phyloP scores from a whole-genome alignment of 2,888 invertebrate genomes.

The Chaetoderma sp. region DNA sequence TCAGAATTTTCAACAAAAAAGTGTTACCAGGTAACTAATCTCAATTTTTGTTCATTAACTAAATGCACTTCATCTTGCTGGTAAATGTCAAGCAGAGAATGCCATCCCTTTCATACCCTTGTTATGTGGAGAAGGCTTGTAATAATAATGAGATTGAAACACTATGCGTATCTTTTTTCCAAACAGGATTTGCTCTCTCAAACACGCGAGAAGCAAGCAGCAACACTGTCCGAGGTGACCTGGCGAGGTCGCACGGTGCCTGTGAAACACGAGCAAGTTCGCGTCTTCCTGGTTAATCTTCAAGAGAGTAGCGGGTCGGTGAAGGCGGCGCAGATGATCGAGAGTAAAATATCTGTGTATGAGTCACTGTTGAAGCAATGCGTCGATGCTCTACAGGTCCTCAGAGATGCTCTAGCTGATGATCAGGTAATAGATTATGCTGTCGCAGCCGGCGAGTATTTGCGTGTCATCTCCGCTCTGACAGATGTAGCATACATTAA shows the following conservation, averaged over 20 bases:
- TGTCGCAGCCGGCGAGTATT: background rate
- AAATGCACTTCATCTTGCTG: too few species aligned
- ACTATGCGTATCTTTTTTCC: too few species aligned
- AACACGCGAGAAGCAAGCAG: conserved; percentile 83
- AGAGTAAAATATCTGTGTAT: conserved; percentile 83
- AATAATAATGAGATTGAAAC: too few species aligned
- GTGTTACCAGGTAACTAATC: too few species aligned
- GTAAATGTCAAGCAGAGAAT: too few species aligned
- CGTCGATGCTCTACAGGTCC: conserved; percentile 90
- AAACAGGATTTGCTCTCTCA: conserved; percentile 86
- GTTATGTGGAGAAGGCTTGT: too few species aligned
- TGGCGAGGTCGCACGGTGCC: conserved; percentile 90
- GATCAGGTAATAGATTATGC: conserved; percentile 69
- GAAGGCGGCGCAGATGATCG: conserved; percentile 60
- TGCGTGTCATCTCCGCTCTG: background rate
- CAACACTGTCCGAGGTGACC: conserved; percentile 84
- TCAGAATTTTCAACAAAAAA: too few species aligned
- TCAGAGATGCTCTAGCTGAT: conserved; percentile 78
- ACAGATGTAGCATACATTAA: background rate
- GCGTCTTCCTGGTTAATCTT: conserved; percentile 62
- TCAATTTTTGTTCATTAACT: too few species aligned
- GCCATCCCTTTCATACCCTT: too few species aligned
- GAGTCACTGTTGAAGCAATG: conserved; percentile 94
- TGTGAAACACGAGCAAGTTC: conserved; percentile 81
- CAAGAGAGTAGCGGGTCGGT: conserved; percentile 63